Conservation (phyloP, 2,113 vertebrate species). For the Mohoua ochrocephala region DNA sequence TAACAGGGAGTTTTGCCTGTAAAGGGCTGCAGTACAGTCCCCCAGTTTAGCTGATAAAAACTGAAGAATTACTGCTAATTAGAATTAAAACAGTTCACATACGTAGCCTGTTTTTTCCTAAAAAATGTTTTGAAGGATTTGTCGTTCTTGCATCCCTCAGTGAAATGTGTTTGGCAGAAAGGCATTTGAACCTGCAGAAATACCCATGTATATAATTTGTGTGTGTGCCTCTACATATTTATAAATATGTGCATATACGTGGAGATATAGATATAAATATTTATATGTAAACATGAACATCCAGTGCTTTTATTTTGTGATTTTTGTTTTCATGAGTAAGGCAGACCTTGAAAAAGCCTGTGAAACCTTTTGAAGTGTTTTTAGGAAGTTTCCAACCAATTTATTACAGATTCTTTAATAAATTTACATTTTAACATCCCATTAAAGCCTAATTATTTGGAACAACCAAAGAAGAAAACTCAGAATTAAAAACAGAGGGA, state of each 20-base stretch:
- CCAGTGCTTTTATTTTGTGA: not conserved
- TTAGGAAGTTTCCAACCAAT: not conserved
- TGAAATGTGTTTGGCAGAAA: not conserved
- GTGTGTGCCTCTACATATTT: not conserved
- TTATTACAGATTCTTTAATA: not conserved
- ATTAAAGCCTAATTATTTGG: constrained; percentile 19
- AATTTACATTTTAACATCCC: not conserved
- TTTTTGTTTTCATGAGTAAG: not conserved
- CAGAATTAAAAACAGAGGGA: not conserved
- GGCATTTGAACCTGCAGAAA: not conserved
- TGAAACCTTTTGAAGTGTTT: not conserved
- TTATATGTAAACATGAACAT: not conserved
- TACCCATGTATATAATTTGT: rapidly evolving
- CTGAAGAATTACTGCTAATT: not conserved
- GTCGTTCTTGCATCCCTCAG: not conserved
- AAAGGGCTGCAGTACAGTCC: not conserved
- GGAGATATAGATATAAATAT: no score
- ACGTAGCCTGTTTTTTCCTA: rapidly evolving
- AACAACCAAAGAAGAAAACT: not conserved
- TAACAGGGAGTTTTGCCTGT: not conserved
- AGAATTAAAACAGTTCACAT: not conserved
- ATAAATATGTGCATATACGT: not conserved
- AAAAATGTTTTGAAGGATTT: not conserved
- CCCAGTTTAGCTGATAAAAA: not conserved
- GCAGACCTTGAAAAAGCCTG: not conserved